Conservation (phyloP, 2,888 invertebrate species). For the Protophormia terraenovae region DNA sequence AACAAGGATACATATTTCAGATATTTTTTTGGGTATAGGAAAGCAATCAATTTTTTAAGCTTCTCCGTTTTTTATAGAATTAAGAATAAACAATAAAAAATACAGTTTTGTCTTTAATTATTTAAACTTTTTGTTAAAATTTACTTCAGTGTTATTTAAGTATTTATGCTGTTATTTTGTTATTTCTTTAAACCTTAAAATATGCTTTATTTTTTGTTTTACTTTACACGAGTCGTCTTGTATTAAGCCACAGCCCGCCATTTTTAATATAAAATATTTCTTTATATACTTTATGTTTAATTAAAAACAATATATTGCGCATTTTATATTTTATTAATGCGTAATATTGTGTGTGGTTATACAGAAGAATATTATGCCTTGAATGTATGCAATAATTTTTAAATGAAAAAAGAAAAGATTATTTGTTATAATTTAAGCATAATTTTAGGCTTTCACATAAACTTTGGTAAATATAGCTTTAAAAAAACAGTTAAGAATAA, state of each 20-base stretch:
- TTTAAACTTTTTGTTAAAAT: too few species aligned
- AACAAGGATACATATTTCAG: conserved; percentile 19
- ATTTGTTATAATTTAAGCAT: too few species aligned
- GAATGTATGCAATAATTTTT: neutral
- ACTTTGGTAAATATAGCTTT: too few species aligned
- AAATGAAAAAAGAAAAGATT: too few species aligned
- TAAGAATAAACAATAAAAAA: too few species aligned
- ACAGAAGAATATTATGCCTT: neutral
- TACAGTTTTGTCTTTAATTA: too few species aligned
- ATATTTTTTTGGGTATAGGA: conserved; percentile 3
- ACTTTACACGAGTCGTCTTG: neutral
- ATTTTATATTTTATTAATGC: neutral
- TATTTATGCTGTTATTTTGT: neutral
- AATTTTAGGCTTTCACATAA: too few species aligned
- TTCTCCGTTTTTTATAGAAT: neutral
- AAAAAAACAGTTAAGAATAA: too few species aligned
- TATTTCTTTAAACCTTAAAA: neutral
- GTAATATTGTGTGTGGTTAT: neutral
- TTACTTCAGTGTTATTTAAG: neutral
- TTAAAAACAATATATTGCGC: neutral
- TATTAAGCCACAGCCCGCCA: too few species aligned
- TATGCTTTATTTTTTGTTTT: neutral
- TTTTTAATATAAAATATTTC: neutral
- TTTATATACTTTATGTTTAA: neutral
- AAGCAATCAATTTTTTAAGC: conserved; percentile 22